Evolutionary conservation across 2,797 vertebrate genomes (phyloP), one percentile per base, ranked within the genome.

Genomic region (Clarias laeviceps): DNA sequence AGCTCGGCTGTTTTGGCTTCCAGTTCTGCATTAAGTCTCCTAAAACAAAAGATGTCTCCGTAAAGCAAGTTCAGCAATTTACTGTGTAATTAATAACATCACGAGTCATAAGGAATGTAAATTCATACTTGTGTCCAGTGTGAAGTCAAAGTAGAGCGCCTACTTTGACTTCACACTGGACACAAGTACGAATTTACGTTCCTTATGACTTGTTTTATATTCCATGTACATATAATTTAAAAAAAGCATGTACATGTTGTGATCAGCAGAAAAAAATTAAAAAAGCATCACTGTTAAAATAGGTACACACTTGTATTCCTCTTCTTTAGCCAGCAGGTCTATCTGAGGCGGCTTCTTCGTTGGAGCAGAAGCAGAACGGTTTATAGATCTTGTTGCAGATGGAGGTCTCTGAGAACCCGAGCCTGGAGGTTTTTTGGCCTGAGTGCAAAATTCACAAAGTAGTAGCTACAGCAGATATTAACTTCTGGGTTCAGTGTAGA

Each of bases 1-100:
- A 98, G 68, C 87, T 96, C 94, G 87, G 96, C 95, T 88, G 96
- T 96, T 96, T 97, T 99, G 89, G 96, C 97, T 90, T 98, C 96
- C 77, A 99, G 92, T 92, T 97, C 95, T 92, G 96, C 97, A 94
- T 99, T 99, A 88, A 97, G 89, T 85, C 93, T 92, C 90, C 98
- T 99, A 89, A 91, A 89, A 91, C 56, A 76, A 4, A 29, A 8
- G 20, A 27, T 32, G 4, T 32, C 50, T 76, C 17, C 0, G 32
- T 24, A 45, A 82, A 73, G 32, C 32, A 32, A 24, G 64, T 27
- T 54, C n/a, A 59, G 50, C 12, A 15, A 57, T 37, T 56, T 5
- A 56, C 24, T 45, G 14, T 54, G 70, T 54, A 37, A 22, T 40
- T 8, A 69, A 27, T 18, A 8, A 20, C 17, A 34, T 1, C 17